Evolutionary conservation across 1,140 invertebrate genomes (phyloP).

Genomic region (Tetragnatha versicolor): DNA sequence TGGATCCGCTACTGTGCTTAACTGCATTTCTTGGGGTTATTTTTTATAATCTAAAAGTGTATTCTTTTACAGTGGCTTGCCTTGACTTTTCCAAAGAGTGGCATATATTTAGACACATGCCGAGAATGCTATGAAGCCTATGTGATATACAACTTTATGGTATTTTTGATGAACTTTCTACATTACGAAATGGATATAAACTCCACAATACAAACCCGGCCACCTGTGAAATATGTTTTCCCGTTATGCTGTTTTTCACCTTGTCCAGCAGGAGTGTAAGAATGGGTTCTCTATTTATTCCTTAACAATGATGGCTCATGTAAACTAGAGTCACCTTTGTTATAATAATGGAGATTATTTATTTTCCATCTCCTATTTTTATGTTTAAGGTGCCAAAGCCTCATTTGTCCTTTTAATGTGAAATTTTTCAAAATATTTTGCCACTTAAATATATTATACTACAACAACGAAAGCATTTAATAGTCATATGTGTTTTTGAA

Average conservation of each 20-base stretch:
- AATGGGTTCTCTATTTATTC: background rate
- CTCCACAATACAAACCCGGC: conserved; percentile 80
- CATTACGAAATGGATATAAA: conserved; percentile 80
- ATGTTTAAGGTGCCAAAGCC: too few relatives aligned
- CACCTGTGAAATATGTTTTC: conserved; percentile 70
- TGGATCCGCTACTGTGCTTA: too few relatives aligned
- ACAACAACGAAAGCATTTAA: too few relatives aligned
- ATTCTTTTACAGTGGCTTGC: conserved; percentile 71
- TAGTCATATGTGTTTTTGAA: too few relatives aligned
- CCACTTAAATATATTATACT: too few relatives aligned
- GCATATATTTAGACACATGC: conserved; percentile 90
- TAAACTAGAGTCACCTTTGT: too few relatives aligned
- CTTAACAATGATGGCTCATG: too few relatives aligned
- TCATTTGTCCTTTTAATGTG: too few relatives aligned
- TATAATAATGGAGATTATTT: too few relatives aligned
- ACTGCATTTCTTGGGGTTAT: background rate
- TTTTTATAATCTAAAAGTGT: background rate
- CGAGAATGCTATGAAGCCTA: conserved; percentile 90
- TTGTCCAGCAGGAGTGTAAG: conserved; percentile 63
- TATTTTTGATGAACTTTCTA: conserved; percentile 89
- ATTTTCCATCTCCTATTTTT: too few relatives aligned
- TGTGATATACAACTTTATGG: conserved; percentile 98
- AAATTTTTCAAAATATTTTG: too few relatives aligned
- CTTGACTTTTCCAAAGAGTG: conserved; percentile 73
- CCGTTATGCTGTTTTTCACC: conserved; percentile 61